A percentile compares a stretch with the other conserved stretches of the same genome.
These are phyloP conservation scores for Campylomormyrus tamandua DNA, from an alignment of 2,113 vertebrate species.

Conservation along the genomic window DNA sequence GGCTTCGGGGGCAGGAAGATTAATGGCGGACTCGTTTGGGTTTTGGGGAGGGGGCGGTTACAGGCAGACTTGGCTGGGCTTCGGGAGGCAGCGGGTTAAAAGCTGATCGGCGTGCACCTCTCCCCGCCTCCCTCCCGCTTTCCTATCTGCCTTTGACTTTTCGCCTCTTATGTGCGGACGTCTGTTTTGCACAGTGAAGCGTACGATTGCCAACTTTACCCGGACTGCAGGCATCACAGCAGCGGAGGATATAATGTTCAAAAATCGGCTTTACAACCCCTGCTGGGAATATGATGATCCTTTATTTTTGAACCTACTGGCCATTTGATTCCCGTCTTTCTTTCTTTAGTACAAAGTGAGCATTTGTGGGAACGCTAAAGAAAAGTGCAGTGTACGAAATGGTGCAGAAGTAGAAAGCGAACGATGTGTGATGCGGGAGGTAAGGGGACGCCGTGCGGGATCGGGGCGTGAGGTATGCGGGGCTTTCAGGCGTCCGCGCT, in stretches of 20 bases:
- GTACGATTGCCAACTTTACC: not conserved
- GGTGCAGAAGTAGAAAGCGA: slow-evolving; percentile 7
- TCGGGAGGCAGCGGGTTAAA: slow-evolving; percentile 12
- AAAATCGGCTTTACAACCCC: not conserved
- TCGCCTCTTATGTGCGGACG: not conserved
- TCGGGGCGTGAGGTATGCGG: not conserved
- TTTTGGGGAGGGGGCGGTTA: not conserved
- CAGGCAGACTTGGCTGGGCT: not conserved
- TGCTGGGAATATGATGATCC: not conserved
- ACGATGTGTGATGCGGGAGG: slow-evolving; percentile 12
- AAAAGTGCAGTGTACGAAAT: not conserved
- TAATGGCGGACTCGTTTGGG: not conserved
- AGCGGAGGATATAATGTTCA: not conserved
- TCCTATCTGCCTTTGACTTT: not conserved
- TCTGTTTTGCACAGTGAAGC: not conserved
- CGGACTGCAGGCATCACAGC: not conserved
- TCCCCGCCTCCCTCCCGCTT: not conserved
- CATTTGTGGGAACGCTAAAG: not conserved
- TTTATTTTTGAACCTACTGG: not conserved
- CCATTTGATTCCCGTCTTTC: not conserved
- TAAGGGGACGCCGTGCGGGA: not conserved
- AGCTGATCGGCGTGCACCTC: slow-evolving; percentile 4
- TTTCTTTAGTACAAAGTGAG: not conserved
- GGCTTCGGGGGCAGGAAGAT: not conserved
- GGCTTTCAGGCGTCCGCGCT: not conserved